Base-by-base conservation (phyloP, 1,140 invertebrate genomes). In the Dendroctonus valens region DNA sequence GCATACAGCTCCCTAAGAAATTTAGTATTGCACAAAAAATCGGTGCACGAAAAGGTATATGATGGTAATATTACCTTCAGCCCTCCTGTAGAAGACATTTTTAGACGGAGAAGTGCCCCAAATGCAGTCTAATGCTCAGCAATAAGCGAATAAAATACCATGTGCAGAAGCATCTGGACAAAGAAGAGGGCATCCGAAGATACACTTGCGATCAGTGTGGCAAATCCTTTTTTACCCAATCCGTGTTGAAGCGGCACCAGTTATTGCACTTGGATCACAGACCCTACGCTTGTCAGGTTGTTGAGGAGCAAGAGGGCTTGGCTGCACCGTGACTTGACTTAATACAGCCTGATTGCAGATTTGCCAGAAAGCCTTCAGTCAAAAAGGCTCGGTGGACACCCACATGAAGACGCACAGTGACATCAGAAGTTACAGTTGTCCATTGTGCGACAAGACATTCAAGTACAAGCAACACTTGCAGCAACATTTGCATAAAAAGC, bases 161-260 rank as follows among this genome's bases (percentile, higher is more conserved):
- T 37, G 41, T 65, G 40, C 63, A 59, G 42, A 65, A 59, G 41
- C 63, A 65, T 49, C 37, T 14, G n/a, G 54, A 65, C 26, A 65
- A 50, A 52, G 53, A 65, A 50, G 53, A 38, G n/a, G 63, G 63
- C 7, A 58, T 65, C 9, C 48, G 41, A 12, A 57, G 63, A 41
- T 65, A 50, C 50, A 59, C 55, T n/a, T 65, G 63, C 50, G 63
- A 65, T 48, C 49, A 49, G 14, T 65, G 63, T 58, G 63, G 63
- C 11, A 65, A 65, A 65, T 46, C 53, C 2, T 65, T 65, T 12
- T 50, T 59, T 26, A 54, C 44, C 7, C 37, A 44, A 6, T 41
- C 49, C 11, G 14, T 41, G 2, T 58, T 57, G 40, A 65, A 65
- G 37, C 57, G 38, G 12, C 63, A 65, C 38, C 55, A 51, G 37